Conservation (phyloP, 2,797 vertebrate genomes). For the Dryobates pubescens region DNA sequence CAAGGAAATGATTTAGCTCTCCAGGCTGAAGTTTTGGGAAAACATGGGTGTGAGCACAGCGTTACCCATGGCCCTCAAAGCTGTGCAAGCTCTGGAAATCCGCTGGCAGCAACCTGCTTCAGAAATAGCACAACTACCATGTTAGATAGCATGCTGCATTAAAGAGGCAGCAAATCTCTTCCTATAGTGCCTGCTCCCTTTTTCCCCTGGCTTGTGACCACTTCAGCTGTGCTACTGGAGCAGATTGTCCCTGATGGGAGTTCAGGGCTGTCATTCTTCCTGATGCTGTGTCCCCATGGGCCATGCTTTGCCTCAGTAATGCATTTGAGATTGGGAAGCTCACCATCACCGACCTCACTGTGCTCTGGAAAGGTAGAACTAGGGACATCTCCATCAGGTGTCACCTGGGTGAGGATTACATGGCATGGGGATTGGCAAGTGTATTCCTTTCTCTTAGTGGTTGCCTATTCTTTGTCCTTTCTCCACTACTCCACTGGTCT, state of each 20-base stretch:
- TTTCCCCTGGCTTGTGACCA: background rate
- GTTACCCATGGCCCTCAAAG: background rate
- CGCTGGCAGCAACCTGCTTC: background rate
- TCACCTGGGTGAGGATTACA: background rate
- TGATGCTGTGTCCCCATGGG: background rate
- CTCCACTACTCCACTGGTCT: background rate
- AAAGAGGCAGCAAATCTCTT: background rate
- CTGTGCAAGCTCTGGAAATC: background rate
- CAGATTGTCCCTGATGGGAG: background rate
- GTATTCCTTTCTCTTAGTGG: background rate
- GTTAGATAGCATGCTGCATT: background rate
- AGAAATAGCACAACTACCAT: background rate
- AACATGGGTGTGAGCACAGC: background rate
- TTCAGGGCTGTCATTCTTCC: background rate
- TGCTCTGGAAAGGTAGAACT: background rate
- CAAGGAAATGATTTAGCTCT: background rate
- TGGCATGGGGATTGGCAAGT: background rate
- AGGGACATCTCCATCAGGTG: background rate
- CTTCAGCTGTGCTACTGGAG: background rate
- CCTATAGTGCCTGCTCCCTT: background rate
- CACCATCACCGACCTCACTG: background rate
- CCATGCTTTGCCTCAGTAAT: background rate
- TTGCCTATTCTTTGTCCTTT: background rate
- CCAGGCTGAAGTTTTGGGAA: slow-evolving; percentile 22
- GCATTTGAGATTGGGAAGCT: background rate